Evolutionary conservation across 2,797 vertebrate genomes (phyloP).

Genomic region (Dermochelys coriacea): DNA sequence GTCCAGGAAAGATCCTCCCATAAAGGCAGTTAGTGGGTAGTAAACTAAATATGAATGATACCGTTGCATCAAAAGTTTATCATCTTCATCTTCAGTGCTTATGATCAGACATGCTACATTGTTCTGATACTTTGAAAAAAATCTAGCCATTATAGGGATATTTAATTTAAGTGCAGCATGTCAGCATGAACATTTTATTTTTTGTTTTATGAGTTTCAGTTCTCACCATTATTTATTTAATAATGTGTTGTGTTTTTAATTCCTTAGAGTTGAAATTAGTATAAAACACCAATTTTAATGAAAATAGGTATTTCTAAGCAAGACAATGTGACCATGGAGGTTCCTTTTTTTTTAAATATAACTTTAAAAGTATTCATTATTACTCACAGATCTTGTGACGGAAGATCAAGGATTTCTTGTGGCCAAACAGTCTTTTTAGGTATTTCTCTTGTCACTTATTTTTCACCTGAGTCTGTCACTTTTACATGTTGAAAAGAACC

Average conservation of each 20-base stretch:
- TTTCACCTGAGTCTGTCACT: neutral
- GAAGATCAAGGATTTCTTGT: neutral
- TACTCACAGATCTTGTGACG: neutral
- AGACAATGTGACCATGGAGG: fast-evolving
- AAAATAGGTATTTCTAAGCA: neutral
- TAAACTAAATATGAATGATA: neutral
- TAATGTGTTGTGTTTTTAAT: neutral
- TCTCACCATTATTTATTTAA: neutral
- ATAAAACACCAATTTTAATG: neutral
- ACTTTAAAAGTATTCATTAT: neutral
- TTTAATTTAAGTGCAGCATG: neutral
- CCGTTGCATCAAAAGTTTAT: fast-evolving
- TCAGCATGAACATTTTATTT: fast-evolving
- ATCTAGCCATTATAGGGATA: neutral
- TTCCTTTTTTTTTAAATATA: too few relatives aligned
- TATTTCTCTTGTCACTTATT: neutral
- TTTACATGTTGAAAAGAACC: neutral
- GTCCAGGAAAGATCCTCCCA: neutral
- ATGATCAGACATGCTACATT: neutral
- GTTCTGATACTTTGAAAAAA: neutral
- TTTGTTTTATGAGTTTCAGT: neutral
- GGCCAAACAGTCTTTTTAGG: neutral
- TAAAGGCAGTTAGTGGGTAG: neutral
- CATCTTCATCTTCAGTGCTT: neutral
- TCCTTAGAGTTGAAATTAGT: neutral